These are phyloP conservation scores for Limenitis camilla DNA, from an alignment of 2,888 invertebrate species.

Conservation along the genomic window DNA sequence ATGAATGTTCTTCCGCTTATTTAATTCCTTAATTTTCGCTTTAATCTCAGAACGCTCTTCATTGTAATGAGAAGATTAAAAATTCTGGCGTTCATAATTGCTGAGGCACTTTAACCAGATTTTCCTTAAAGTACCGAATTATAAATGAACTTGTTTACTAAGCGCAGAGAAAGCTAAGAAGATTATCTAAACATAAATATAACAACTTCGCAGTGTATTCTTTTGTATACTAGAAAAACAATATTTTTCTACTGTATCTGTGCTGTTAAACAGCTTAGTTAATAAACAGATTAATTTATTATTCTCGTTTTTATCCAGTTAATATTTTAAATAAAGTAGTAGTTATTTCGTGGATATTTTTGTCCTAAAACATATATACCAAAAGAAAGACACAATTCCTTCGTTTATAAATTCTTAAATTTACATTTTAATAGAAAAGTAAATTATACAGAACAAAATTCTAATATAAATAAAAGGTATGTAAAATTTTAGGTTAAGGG, in stretches of 20 bases:
- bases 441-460: constrained; percentile 33
- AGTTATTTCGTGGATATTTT: too few relatives aligned
- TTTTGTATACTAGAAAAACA: too few relatives aligned
- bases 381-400: constrained; percentile 49
- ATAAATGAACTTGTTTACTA: constrained; percentile 4
- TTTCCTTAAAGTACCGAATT: constrained; percentile 30
- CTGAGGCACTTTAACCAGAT: constrained; percentile 47
- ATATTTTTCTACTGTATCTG: too few relatives aligned
- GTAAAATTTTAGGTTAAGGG: constrained; percentile 1
- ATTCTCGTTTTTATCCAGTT: too few relatives aligned
- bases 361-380: too few relatives aligned
- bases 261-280: too few relatives aligned
- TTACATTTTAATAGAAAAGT: constrained; percentile 59
- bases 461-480: constrained; percentile 9
- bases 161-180: background rate
- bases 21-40: constrained; percentile 3
- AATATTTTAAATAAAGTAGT: too few relatives aligned
- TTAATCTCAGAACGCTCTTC: constrained; percentile 49
- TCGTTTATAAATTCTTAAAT: constrained; percentile 54
- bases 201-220: background rate
- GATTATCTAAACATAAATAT: background rate
- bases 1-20: constrained; percentile 3
- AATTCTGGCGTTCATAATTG: constrained; percentile 52
- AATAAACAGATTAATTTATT: too few relatives aligned
- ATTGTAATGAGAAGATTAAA: constrained; percentile 60